Conservation (phyloP, 2,113 vertebrate genomes). For the Tupaia tana region DNA sequence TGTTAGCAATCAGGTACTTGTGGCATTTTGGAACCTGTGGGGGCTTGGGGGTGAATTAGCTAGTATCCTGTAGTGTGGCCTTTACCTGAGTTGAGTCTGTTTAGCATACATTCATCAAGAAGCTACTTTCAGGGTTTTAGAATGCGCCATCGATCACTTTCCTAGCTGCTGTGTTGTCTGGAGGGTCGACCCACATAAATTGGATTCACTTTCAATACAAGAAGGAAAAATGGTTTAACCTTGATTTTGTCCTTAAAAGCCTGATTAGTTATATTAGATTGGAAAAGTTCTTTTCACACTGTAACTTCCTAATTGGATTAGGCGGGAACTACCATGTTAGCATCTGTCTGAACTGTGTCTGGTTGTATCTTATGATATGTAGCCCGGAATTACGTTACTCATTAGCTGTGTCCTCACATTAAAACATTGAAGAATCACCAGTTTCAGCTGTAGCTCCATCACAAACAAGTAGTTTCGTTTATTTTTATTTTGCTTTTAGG, state of each 20-base stretch:
- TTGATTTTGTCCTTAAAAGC: slow-evolving; percentile 43
- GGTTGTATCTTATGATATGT: not conserved
- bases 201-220: slow-evolving; percentile 37
- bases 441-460: not conserved
- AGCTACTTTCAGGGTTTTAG: not conserved
- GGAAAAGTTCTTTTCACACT: too few species aligned
- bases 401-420: not conserved
- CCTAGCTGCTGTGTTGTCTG: not conserved
- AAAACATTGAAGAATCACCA: slow-evolving; percentile 21
- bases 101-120: not conserved
- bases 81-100: not conserved
- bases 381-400: not conserved
- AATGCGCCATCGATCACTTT: not conserved
- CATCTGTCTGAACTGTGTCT: not conserved
- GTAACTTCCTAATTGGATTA: not conserved
- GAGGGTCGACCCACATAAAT: not conserved
- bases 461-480: not conserved
- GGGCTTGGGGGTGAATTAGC: not conserved
- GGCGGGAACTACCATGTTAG: not conserved
- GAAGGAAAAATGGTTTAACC: slow-evolving; percentile 25
- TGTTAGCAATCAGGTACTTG: not conserved
- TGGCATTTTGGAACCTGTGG: not conserved
- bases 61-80: not conserved
- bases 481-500: not conserved
- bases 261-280: not conserved